A percentile compares a stretch with the other conserved stretches of the same genome.
Conservation (phyloP, 2,888 invertebrate species). For the Carcina quercana region DNA sequence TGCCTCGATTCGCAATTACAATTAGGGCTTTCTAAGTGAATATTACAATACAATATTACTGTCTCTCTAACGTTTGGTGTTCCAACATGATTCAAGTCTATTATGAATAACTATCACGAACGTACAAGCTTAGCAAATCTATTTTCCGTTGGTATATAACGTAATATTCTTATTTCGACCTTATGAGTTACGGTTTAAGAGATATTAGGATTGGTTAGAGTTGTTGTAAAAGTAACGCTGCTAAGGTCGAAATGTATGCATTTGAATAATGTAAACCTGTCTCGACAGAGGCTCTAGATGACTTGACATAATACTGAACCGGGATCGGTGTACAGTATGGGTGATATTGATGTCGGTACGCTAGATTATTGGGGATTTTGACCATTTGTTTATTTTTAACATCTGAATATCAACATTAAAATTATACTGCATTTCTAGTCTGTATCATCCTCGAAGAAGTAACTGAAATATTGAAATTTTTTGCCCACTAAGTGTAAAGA, state of each 20-base stretch:
- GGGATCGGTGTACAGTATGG: conserved; percentile 39
- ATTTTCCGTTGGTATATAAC: conserved; percentile 12
- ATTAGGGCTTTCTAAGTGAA: no score
- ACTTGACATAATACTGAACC: conserved; percentile 60
- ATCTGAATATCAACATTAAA: no score
- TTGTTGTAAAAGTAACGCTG: conserved; percentile 18
- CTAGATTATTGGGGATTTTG: conserved; percentile 14
- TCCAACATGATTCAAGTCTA: conserved; percentile 46
- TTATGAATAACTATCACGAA: conserved; percentile 42
- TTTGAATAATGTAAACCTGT: conserved; percentile 70
- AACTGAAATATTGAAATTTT: no score
- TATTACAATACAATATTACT: conserved; percentile 45
- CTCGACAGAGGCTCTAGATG: conserved; percentile 54
- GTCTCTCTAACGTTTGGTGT: conserved; percentile 44
- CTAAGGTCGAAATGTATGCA: conserved; percentile 43
- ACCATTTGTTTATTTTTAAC: no score
- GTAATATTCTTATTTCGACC: conserved; percentile 17
- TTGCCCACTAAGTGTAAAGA: no score
- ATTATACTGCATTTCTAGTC: no score
- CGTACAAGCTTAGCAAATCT: conserved; percentile 20
- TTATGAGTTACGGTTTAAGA: conserved; percentile 16
- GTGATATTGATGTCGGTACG: conserved; percentile 25
- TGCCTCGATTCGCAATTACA: no score
- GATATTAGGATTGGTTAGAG: conserved; percentile 16
- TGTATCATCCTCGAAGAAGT: no score